Evolutionary conservation across 2,888 invertebrate genomes (phyloP).

Genomic region (Andrena marginata): DNA sequence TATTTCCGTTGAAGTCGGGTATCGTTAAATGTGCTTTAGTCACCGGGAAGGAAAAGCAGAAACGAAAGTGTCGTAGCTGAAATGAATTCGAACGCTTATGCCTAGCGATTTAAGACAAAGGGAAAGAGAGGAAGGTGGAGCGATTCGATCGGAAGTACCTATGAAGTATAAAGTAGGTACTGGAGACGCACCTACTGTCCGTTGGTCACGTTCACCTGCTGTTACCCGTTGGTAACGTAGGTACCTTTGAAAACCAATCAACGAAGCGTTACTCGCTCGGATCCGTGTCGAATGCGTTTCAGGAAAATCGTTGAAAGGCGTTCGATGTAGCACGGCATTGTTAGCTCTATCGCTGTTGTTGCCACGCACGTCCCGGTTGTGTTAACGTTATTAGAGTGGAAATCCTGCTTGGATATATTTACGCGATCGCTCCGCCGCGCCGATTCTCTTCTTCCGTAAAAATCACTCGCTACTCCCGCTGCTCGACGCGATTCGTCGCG

Average conservation of each 20-base stretch:
- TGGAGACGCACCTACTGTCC: not conserved
- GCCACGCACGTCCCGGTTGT: conserved; percentile 35
- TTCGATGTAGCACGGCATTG: conserved; percentile 44
- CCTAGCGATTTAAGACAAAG: not conserved
- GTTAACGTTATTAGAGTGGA: conserved; percentile 74
- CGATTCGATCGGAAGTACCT: not conserved
- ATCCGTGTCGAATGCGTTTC: conserved; percentile 25
- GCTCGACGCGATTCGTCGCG: not conserved
- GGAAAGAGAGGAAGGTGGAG: not conserved
- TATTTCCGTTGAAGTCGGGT: not conserved
- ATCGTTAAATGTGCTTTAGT: not conserved
- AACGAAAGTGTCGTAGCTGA: not conserved
- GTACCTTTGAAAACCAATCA: conserved; percentile 16
- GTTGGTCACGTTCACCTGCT: conserved; percentile 29
- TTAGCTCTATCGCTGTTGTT: conserved; percentile 46
- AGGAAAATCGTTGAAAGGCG: conserved; percentile 49
- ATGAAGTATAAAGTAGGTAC: no score
- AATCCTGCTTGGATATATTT: conserved; percentile 67
- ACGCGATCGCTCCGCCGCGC: conserved; percentile 53
- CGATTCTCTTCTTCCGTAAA: conserved; percentile 41
- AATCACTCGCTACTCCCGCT: not conserved
- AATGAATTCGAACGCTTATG: not conserved
- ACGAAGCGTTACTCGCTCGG: not conserved
- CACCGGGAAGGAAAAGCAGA: not conserved
- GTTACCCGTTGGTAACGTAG: conserved; percentile 49